Base-by-base conservation (phyloP, 2,797 vertebrate species). In the Enteromius trimaculatus region DNA sequence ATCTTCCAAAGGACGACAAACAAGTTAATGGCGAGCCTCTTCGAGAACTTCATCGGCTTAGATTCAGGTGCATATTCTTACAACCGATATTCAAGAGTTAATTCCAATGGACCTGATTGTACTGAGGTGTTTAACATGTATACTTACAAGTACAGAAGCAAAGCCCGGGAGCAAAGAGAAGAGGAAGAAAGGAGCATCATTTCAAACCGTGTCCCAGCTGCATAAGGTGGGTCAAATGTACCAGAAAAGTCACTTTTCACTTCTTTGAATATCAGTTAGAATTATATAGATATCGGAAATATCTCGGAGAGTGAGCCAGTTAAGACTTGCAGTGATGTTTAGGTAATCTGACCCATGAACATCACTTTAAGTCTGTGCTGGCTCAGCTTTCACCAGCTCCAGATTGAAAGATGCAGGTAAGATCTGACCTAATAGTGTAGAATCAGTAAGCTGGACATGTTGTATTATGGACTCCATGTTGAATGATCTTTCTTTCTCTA, bases 271-370 rank as follows among this genome's bases (percentile, higher is more conserved):
- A 26, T 62, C 6, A 34, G 13, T n/a, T 53, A 5, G 55, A 51
- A 66, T 1, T 49, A 31, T 29, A 26, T 68, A 29, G 7, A 70
- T 64, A 23, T 72, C 34, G 53, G 10, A 53, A 82, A 82, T 29
- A 39, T 39, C 19, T 72, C 80, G 86, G 95, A 92, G 95, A 91
- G 92, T 92, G 95, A 90, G 89, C 93, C 93, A 82, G 96, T 97
- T 97, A 96, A 96, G 96, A 97, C 96, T 97, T 97, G 96, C 95
- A 97, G 96, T 96, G 96, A 97, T 96, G 96, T 97, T 97, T 96
- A 97, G 95, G 92, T 94, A 91, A 93, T 92, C 92, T 93, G 93
- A 93, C 90, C 92, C 92, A 95, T 97, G 95, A 97, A 97, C 96
- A 97, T 97, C 96, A 97, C 96, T 96, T 95, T 96, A 96, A 97